Evolutionary conservation across 2,797 vertebrate species (phyloP), one percentile per base, ranked within the genome.

Genomic region (Enteromius afrohamiltoni): DNA sequence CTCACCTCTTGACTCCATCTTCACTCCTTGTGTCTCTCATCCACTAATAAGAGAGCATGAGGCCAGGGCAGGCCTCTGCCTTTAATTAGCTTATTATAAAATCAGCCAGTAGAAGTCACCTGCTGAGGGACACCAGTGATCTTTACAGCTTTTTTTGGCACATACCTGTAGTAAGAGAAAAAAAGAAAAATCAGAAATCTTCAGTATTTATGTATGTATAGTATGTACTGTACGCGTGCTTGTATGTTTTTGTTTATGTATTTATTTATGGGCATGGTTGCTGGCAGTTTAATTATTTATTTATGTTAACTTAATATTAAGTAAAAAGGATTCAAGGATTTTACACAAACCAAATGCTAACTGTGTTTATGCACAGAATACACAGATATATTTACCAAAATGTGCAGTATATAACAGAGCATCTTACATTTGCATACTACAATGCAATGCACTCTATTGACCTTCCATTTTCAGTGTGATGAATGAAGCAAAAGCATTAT

Each of bases 31-130:
- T 67, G 78, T 85, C 68, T 80, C 77, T 83, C 29, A 77, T 76
- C 69, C 73, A 42, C 73, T 88, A 88, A 88, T 83, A 86, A 77
- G 80, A 49, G 69, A 79, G 74, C 70, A 65, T 42, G 64, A 71
- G 53, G 75, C 64, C 51, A 78, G 51, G 62, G 7, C 55, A 67
- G 75, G 79, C 67, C 81, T 64, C n/a, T 45, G 51, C 34, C 60
- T 83, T 88, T 88, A 86, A 85, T 86, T 69, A 82, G 77, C 71
- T 88, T 62, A 78, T 83, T 80, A 81, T 75, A 82, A 75, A 74
- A 69, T 45, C 77, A 68, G 13, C n/a, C 34, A 17, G 42, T 37
- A 51, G 29, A 73, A 23, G 45, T 67, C 45, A n/a, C 64, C 49
- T 53, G 45, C 71, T 42, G 21, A 42, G 45, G 16, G n/a, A 62